A percentile compares a stretch with the other conserved stretches of the same genome.
These are phyloP conservation scores for Odontamblyopus rebecca DNA, from an alignment of 2,797 vertebrate species.

Conservation along the genomic window DNA sequence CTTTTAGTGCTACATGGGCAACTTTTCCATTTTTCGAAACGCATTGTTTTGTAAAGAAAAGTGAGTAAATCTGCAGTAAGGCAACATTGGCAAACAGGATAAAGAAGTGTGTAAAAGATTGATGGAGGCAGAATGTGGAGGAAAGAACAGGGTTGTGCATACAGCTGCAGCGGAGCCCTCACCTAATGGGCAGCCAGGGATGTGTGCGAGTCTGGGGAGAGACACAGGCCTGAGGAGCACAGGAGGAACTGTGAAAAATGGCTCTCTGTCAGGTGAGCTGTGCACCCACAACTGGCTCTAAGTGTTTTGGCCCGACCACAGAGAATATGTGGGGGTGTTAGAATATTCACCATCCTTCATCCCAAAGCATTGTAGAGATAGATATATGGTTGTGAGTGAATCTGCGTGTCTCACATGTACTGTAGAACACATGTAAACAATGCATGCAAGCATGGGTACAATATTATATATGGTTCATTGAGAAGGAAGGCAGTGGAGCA, in stretches of 20 bases:
- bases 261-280: constrained; percentile 51
- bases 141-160: constrained; percentile 34
- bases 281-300: constrained; percentile 47
- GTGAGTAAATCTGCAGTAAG: constrained; percentile 15
- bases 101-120: constrained; percentile 23
- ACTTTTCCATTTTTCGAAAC: neutral
- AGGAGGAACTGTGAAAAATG: constrained; percentile 53
- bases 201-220: constrained; percentile 26
- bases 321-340: constrained; percentile 21
- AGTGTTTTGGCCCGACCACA: constrained; percentile 53
- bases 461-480: constrained; percentile 18
- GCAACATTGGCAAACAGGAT: constrained; percentile 18
- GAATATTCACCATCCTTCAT: neutral
- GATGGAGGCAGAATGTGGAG: constrained; percentile 32
- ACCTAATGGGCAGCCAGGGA: constrained; percentile 58
- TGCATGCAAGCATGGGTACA: constrained; percentile 16
- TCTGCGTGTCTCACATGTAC: constrained; percentile 21
- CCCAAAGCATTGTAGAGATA: constrained; percentile 16
- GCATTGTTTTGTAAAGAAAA: neutral
- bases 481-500: constrained; percentile 15
- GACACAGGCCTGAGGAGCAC: constrained; percentile 17
- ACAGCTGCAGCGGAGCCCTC: constrained; percentile 42
- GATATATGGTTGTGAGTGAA: constrained; percentile 28
- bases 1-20: neutral
- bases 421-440: constrained; percentile 5